Conservation (phyloP, 1,140 invertebrate genomes). For the Odontomachus brunneus region DNA sequence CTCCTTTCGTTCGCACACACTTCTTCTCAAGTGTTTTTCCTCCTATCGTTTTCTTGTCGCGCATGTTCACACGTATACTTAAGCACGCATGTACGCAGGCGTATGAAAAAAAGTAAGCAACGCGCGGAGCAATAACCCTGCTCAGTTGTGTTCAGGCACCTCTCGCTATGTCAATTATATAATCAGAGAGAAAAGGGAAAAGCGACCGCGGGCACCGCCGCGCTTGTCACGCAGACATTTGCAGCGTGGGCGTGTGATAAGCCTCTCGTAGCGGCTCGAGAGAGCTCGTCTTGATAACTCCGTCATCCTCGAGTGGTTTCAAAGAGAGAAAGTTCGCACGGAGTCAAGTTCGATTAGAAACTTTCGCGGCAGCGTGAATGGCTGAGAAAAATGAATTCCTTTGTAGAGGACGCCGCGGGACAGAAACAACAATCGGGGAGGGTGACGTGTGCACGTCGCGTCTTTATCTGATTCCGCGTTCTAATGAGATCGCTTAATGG, state of each 20-base stretch:
- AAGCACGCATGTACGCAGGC: too few relatives aligned
- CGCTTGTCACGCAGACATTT: not conserved
- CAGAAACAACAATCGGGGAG: too few relatives aligned
- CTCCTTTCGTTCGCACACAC: not conserved
- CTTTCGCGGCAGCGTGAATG: not conserved
- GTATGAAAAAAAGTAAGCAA: not conserved
- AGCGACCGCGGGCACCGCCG: not conserved
- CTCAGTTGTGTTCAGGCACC: not conserved
- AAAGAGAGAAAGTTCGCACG: not conserved
- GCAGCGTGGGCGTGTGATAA: not conserved
- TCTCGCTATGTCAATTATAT: not conserved
- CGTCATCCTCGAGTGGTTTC: not conserved
- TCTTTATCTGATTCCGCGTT: too few relatives aligned
- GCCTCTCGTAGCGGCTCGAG: too few relatives aligned
- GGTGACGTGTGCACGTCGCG: too few relatives aligned
- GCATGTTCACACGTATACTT: not conserved
- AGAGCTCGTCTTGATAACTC: not conserved
- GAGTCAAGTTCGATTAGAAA: not conserved
- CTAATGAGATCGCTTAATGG: too few relatives aligned
- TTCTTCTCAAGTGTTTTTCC: not conserved
- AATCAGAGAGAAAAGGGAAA: constrained; percentile 7
- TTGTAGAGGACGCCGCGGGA: too few relatives aligned
- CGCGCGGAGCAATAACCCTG: not conserved
- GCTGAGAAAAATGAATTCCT: too few relatives aligned
- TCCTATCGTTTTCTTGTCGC: not conserved